Evolutionary conservation across 1,140 invertebrate genomes (phyloP), one percentile per base, ranked within the genome.

Genomic region (Lordiphosa collinella): DNA sequence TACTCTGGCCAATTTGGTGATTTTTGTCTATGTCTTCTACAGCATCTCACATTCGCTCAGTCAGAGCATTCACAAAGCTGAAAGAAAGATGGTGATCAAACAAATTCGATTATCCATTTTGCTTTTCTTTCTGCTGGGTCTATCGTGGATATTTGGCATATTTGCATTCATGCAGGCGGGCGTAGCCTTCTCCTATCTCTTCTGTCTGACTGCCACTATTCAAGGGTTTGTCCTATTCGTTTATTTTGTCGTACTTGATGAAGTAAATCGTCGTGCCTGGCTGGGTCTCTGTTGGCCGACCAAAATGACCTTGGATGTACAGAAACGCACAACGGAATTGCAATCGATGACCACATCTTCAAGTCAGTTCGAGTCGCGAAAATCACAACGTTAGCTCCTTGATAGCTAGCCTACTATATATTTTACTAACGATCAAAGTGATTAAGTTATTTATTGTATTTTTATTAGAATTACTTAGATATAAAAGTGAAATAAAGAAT

Each of bases 191-290:
- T 90, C 90, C 0, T 92, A 92, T 68, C 64, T 93, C 2, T 93
- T 93, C 71, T 93, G 92, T 76, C 80, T 92, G 8, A 92, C 91
- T 2, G 91, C 92, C 11, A 91, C 92, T 2, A 61, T 92, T 25
- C 92, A 93, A 80, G 92, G 93, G 2, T 92, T 93, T 69, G 90
- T 93, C 3, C 87, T 93, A 14, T 93, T 93, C 68, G 64, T 93
- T 9, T 93, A 93, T 72, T 93, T 93, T 79, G 90, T 93, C 8
- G 82, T 93, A 11, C 90, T 92, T 64, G 92, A 93, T 71, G 89
- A 91, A 2, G 88, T 87, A 5, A 92, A 92, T 4, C 89, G 92
- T 41, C 73, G 87, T 36, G 71, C 91, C 18, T 93, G 92, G 92
- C 4, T 35, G 29, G 53, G 62, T 36, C 63, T 67, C 3, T 35